These are phyloP conservation scores for Syngnathus acus DNA, from an alignment of 2,797 vertebrate genomes.

Conservation along the genomic window DNA sequence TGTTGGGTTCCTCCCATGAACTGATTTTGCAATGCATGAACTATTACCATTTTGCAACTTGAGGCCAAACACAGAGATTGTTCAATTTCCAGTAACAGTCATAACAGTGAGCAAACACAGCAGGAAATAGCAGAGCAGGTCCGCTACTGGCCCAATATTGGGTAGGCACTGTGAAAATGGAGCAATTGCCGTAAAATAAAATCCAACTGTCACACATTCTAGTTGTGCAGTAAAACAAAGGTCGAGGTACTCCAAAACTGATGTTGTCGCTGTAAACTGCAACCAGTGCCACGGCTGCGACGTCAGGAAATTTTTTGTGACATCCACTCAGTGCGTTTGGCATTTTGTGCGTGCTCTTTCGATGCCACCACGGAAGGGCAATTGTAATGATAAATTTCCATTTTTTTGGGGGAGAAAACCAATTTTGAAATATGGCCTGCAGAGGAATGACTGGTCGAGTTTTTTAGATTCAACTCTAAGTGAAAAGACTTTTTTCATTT, in stretches of 20 bases:
- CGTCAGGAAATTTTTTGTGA: background rate
- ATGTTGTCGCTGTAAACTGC: background rate
- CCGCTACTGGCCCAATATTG: background rate
- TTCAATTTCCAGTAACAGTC: background rate
- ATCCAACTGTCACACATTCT: background rate
- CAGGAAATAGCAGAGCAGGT: background rate
- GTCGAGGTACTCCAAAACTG: background rate
- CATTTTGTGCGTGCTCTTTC: background rate
- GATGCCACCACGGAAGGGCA: background rate
- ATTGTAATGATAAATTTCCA: background rate
- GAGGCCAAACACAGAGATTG: constrained; percentile 22
- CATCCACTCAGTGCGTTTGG: background rate
- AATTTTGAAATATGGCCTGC: background rate
- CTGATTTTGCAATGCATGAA: constrained; percentile 14
- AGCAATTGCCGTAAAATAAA: background rate
- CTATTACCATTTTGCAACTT: constrained; percentile 17
- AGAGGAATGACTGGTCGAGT: background rate
- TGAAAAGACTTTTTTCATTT: background rate
- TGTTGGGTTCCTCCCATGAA: constrained; percentile 30
- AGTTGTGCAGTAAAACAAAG: background rate
- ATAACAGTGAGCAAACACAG: background rate
- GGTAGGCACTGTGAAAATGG: background rate
- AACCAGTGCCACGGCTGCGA: background rate
- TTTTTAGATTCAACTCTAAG: background rate
- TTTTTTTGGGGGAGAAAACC: background rate